Base-by-base conservation (phyloP, 1,140 invertebrate species). In the Pteromalus puparum region DNA sequence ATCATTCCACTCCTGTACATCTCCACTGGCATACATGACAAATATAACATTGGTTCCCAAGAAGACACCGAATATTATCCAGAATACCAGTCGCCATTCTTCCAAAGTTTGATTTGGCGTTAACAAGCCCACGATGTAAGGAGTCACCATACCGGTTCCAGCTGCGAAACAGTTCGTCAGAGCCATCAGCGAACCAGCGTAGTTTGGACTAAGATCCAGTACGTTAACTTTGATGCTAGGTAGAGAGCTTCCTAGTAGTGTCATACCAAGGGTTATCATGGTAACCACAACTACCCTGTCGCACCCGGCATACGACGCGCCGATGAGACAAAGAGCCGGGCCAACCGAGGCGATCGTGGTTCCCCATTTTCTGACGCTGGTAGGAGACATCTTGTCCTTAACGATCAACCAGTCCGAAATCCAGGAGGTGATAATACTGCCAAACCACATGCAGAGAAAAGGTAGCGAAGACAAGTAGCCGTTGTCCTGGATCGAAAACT, bases 141-240 rank as follows among this genome's bases (percentile, higher is more conserved):
- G 97, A 38, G 94, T 95, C 61, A 96, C 92, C 87, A 96, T 96
- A 72, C 96, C 96, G 9, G 68, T 61, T 30, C 13, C 26, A 6
- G 96, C 92, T 0, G 96, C 80, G 0, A 81, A 48, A 12, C 0
- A 96, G 90, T 98, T 98, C 1, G 96, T 96, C 70, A 98, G 94
- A 5, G 97, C 97, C 94, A 97, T 97, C 21, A 97, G 92, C 2
- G 95, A 96, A 76, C 97, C 96, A 28, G 97, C 96, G 91, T 95
- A 97, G 92, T 97, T 97, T 7, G 97, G 96, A 65, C 96, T 95
- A 78, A 98, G 94, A 92, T 98, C 97, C 74, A 98, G 91, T 15
- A 96, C 95, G 88, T 97, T 97, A 0, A 96, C 95, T 91, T 96
- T 96, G 94, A 96, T 95, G 53, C 95, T 95, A 70, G 95, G 95